Conservation (phyloP, 1,140 invertebrate species). For the Stenopsyche tienmushanensis region DNA sequence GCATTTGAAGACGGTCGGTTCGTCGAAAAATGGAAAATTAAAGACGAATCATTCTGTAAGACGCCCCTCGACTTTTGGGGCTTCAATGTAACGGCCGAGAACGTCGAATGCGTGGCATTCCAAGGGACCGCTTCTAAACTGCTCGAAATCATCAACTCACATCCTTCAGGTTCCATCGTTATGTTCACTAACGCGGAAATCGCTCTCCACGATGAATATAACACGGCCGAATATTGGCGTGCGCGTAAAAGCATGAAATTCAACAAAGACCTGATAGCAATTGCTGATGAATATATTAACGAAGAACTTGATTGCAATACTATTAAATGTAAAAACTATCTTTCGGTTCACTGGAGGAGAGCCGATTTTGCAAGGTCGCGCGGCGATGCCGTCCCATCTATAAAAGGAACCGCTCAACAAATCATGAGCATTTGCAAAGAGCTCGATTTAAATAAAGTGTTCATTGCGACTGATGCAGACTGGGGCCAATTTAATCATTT, state of each 20-base stretch:
- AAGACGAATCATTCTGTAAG: conserved; percentile 53
- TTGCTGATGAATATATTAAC: conserved; percentile 71
- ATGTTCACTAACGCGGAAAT: conserved; percentile 88
- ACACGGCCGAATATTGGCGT: conserved; percentile 79
- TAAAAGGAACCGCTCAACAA: conserved; percentile 71
- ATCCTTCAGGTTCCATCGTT: conserved; percentile 56
- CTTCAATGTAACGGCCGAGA: conserved; percentile 47
- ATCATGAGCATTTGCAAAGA: conserved; percentile 23
- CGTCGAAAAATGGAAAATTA: conserved; percentile 76
- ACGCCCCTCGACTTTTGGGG: conserved; percentile 54
- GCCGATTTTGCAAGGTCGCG: conserved; percentile 77
- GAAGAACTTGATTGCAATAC: conserved; percentile 65
- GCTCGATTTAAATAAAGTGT: conserved; percentile 66
- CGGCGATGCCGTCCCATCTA: conserved; percentile 67
- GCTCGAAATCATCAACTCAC: conserved; percentile 53
- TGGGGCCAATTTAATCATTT: conserved; percentile 58
- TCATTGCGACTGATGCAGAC: conserved; percentile 81
- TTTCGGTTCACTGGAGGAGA: conserved; percentile 80
- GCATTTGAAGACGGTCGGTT: conserved; percentile 81
- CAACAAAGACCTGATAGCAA: conserved; percentile 64
- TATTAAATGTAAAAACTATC: conserved; percentile 71
- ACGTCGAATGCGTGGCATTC: conserved; percentile 78
- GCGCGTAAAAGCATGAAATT: conserved; percentile 91
- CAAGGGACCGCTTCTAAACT: conserved; percentile 77
- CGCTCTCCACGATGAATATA: conserved; percentile 84